phyloP scores from a whole-genome alignment of 2,113 vertebrate genomes.

The Donacobius atricapilla region DNA sequence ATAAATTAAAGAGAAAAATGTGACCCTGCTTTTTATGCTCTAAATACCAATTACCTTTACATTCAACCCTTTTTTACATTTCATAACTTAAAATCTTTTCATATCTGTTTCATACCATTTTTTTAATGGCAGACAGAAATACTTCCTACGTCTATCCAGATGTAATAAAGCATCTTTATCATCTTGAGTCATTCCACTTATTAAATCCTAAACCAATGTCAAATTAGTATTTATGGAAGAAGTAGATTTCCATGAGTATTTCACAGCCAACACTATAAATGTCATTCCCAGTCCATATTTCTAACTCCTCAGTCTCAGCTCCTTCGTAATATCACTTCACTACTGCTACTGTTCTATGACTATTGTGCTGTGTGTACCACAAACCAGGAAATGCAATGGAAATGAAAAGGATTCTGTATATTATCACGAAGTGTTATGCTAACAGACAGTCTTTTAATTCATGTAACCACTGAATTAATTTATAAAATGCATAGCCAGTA shows the following conservation, averaged over 20 bases:
- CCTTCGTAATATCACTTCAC: not conserved
- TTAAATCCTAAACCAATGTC: not conserved
- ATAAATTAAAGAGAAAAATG: not conserved
- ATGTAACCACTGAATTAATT: not conserved
- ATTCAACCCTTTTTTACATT: not conserved
- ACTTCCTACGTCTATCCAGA: not conserved
- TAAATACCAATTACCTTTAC: not conserved
- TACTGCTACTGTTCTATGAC: not conserved
- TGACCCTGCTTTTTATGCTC: not conserved
- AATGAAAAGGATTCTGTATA: not conserved
- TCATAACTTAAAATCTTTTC: not conserved
- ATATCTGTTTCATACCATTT: not conserved
- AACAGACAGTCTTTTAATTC: not conserved
- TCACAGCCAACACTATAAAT: not conserved
- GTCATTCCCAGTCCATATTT: not conserved
- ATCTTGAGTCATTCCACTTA: conserved; percentile 14
- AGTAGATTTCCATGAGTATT: not conserved
- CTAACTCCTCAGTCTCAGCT: not conserved
- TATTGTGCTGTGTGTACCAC: not conserved
- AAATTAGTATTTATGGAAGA: conserved; percentile 25
- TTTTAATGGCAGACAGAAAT: not conserved
- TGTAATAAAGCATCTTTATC: not conserved
- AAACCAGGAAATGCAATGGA: not conserved
- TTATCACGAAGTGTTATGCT: not conserved
- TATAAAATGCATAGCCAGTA: not conserved